Conservation (phyloP, 2,797 vertebrate genomes). For the Channallabes apus region DNA sequence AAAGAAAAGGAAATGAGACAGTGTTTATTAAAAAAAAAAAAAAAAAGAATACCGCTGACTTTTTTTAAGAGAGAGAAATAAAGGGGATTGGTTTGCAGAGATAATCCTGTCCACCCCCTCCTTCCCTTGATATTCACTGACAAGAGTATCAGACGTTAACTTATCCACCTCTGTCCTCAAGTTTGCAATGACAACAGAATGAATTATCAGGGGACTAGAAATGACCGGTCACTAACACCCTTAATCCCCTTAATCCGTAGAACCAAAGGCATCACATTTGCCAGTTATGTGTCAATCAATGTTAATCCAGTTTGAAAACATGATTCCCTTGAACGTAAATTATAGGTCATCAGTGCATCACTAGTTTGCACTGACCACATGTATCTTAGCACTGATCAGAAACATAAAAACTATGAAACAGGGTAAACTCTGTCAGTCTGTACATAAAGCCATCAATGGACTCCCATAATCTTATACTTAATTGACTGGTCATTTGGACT, state of each 20-base stretch:
- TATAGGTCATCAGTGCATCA: neutral
- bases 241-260: slow-evolving; percentile 58
- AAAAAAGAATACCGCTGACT: neutral
- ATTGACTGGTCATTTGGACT: neutral
- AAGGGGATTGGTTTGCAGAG: neutral
- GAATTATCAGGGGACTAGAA: slow-evolving; percentile 44
- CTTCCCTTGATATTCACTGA: slow-evolving; percentile 15
- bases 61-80: too few species aligned
- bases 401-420: neutral
- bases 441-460: neutral
- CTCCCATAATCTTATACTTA: neutral
- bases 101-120: slow-evolving; percentile 28
- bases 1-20: slow-evolving; percentile 17
- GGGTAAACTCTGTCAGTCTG: neutral
- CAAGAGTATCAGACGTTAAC: slow-evolving; percentile 38
- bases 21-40: neutral
- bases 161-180: slow-evolving; percentile 40
- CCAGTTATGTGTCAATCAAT: slow-evolving; percentile 62
- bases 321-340: slow-evolving; percentile 55
- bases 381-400: neutral
- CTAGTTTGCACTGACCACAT: slow-evolving; percentile 2
- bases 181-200: slow-evolving; percentile 39
- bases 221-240: slow-evolving; percentile 55
- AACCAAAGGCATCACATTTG: slow-evolving; percentile 59
- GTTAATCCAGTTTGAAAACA: slow-evolving; percentile 61